Base-by-base conservation (phyloP, 2,888 invertebrate genomes). In the Graphium colonna region DNA sequence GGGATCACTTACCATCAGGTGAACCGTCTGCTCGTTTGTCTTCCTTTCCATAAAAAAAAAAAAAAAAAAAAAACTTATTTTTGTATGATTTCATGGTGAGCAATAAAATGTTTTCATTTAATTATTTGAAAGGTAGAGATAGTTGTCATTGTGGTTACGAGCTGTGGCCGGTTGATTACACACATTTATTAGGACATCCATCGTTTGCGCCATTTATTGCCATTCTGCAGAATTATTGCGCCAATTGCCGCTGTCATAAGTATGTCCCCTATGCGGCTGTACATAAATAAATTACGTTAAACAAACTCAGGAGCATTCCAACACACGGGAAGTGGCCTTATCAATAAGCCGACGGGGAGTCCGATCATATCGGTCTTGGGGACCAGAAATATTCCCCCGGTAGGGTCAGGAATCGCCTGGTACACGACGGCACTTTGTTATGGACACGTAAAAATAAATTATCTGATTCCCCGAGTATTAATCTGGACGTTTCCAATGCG, bases 271-370 rank as follows among this genome's bases (percentile, higher is more conserved):
- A 42, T 36, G 26, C 26, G 13, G 12, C 38, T 52, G 18, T 33
- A 21, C 40, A 39, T 16, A 63, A 64, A 66, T 65, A 76, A 77
- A 79, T 82, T 77, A 82, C 73, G 79, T 81, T 78, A 80, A 79
- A 79, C 82, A 84, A 84, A 82, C 75, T 81, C 82, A 82, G 85
- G 74, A 82, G 83, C 86, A 83, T 82, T 81, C 79, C 80, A 61
- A 81, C 76, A 82, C 75, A 79, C 79, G 81, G 86, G 83, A 85
- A 84, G 84, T 86, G 82, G 80, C 78, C 79, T 86, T 87, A 88
- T 87, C 87, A 85, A 85, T 86, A 86, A 85, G 84, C 73, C 87
- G 71, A 75, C 87, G 82, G 87, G 87, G 86, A 69, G 83, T 79
- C 83, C 77, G 87, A 86, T 87, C 77, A 72, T 80, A 87, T 88